phyloP scores from a whole-genome alignment of 2,797 vertebrate genomes.

The Chrysocyon brachyurus region DNA sequence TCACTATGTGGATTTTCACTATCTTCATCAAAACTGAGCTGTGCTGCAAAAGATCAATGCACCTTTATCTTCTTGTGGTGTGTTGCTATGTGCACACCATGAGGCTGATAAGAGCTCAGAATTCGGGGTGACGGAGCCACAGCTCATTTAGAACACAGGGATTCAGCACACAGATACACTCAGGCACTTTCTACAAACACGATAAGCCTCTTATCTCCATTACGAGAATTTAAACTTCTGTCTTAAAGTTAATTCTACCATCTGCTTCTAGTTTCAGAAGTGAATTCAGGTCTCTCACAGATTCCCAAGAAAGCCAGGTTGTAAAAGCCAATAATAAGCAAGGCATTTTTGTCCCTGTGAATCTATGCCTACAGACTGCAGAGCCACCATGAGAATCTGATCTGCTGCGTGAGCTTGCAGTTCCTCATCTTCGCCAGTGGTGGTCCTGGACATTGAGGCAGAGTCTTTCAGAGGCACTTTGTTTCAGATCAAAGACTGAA shows the following conservation, averaged over 20 bases:
- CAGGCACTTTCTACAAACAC: background rate
- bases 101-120: background rate
- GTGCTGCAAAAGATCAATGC: background rate
- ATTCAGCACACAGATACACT: background rate
- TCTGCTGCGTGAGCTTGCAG: rapidly evolving
- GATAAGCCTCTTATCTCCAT: constrained; percentile 71
- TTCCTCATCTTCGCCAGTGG: rapidly evolving
- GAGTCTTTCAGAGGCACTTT: background rate
- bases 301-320: constrained; percentile 62
- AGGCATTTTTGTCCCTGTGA: background rate
- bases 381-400: rapidly evolving
- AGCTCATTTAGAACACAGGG: constrained; percentile 12
- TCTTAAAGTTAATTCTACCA: constrained; percentile 61
- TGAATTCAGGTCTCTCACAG: constrained; percentile 4
- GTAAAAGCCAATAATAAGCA: background rate
- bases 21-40: background rate
- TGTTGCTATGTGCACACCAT: background rate
- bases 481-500: background rate
- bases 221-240: constrained; percentile 61
- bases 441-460: background rate
- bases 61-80: background rate
- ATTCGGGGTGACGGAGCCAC: background rate
- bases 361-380: rapidly evolving
- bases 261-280: constrained; percentile 60
- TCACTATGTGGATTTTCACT: background rate